Conservation (phyloP, 2,888 invertebrate species). For the Metellina segmentata region DNA sequence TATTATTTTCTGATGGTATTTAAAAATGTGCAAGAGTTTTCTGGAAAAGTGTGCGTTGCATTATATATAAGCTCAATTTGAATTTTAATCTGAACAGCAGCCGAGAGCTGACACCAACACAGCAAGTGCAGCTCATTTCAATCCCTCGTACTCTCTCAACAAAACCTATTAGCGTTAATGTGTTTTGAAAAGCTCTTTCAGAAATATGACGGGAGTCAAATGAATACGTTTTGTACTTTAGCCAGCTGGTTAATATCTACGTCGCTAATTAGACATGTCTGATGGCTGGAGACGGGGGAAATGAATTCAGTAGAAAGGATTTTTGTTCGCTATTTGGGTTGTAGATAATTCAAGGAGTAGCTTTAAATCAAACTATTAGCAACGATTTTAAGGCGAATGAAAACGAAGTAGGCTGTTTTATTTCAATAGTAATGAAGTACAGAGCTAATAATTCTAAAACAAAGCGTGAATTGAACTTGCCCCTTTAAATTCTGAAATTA, state of each 20-base stretch:
- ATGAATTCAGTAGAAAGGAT: conserved; percentile 36
- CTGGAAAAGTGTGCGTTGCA: no score
- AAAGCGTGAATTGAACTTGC: not conserved
- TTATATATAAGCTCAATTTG: not conserved
- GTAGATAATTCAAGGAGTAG: conserved; percentile 4
- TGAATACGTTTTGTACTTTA: not conserved
- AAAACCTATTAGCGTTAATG: conserved; percentile 1
- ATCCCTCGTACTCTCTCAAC: not conserved
- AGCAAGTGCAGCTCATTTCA: not conserved
- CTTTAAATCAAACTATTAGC: not conserved
- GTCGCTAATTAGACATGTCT: conserved; percentile 42
- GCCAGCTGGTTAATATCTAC: conserved; percentile 35
- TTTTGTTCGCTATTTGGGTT: conserved; percentile 2
- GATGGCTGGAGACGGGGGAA: not conserved
- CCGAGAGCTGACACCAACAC: not conserved
- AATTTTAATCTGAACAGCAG: not conserved
- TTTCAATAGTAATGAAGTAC: not conserved
- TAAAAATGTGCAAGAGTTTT: no score
- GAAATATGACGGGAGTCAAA: not conserved
- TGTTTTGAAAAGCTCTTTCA: not conserved
- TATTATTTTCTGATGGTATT: no score
- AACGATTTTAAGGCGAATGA: not conserved
- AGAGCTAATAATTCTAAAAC: not conserved
- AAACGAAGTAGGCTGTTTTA: not conserved
- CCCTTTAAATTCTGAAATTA: no score